Evolutionary conservation across 2,113 vertebrate genomes (phyloP).

Genomic region (Pluvialis apricaria): DNA sequence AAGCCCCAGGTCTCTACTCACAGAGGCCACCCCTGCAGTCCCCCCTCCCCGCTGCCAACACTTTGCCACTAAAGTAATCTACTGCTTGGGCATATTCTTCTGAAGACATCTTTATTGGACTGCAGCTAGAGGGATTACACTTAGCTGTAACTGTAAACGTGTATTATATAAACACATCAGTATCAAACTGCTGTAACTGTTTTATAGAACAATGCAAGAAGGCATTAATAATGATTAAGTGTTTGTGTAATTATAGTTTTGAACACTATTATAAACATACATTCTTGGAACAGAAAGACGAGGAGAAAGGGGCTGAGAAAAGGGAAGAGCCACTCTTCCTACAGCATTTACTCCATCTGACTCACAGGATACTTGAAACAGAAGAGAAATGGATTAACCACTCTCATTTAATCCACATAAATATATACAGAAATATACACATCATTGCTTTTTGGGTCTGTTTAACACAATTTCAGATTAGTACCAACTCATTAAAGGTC

Average conservation of each 20-base stretch:
- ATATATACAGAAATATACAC: not conserved
- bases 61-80: not conserved
- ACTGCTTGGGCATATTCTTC: not conserved
- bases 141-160: not conserved
- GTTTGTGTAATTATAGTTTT: not conserved
- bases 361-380: not conserved
- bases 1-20: not conserved
- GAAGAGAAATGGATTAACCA: not conserved
- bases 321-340: not conserved
- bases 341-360: not conserved
- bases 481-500: not conserved
- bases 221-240: not conserved
- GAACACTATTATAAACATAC: not conserved
- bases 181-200: not conserved
- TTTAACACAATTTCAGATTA: not conserved
- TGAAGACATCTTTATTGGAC: not conserved
- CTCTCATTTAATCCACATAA: not conserved
- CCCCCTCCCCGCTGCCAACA: rapidly evolving
- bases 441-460: not conserved
- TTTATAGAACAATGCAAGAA: not conserved
- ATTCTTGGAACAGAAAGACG: not conserved
- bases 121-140: not conserved
- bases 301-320: not conserved
- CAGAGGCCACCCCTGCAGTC: not conserved
- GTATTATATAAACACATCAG: not conserved